phyloP scores from a whole-genome alignment of 2,113 vertebrate genomes.

The Neotoma lepida region DNA sequence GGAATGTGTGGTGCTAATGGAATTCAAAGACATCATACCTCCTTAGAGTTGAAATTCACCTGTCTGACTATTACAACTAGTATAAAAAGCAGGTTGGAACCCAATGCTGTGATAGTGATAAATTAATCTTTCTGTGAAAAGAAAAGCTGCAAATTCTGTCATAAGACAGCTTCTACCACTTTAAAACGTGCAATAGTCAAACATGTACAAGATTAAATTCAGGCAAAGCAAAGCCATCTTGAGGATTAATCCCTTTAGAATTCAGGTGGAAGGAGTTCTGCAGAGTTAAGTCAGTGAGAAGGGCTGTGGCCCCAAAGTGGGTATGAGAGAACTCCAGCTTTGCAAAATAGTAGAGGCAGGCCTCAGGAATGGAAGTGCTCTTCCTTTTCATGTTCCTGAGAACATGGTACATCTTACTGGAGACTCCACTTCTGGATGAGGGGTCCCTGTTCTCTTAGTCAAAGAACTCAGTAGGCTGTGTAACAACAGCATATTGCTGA shows the following conservation, averaged over 20 bases:
- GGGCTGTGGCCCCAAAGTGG: not conserved
- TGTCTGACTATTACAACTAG: constrained; percentile 54
- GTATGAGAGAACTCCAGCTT: not conserved
- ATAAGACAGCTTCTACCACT: not conserved
- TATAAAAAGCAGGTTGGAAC: constrained; percentile 18
- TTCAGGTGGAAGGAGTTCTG: not conserved
- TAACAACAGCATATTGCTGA: not conserved
- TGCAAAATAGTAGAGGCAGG: not conserved
- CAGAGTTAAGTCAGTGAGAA: not conserved
- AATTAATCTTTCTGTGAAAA: constrained; percentile 46
- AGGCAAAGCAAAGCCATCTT: not conserved
- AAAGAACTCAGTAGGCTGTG: not conserved
- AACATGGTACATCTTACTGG: not conserved
- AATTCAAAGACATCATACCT: constrained; percentile 55
- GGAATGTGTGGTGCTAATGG: constrained; percentile 73
- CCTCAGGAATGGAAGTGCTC: not conserved
- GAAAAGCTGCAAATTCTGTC: constrained; percentile 28
- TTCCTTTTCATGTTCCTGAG: not conserved
- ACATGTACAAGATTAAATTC: not conserved
- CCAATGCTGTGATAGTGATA: not conserved
- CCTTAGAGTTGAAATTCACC: constrained; percentile 46
- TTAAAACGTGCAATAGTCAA: constrained; percentile 33
- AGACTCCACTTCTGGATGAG: not conserved
- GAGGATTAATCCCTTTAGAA: not conserved
- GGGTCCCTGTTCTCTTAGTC: not conserved